Conservation (phyloP, 2,888 invertebrate genomes). For the Blastobasis lacticolella region DNA sequence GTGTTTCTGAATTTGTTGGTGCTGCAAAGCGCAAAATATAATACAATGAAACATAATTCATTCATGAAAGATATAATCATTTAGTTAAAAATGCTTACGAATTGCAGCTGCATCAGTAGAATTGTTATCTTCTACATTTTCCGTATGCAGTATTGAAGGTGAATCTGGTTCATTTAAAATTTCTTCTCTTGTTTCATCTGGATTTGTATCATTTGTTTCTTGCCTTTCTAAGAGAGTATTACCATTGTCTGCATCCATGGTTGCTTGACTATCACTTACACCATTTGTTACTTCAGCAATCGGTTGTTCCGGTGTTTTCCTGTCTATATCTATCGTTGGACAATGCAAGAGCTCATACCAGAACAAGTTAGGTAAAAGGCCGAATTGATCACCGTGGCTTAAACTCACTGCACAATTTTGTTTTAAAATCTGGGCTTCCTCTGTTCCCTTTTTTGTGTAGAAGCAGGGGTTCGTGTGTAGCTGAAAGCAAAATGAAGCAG, state of each 20-base stretch:
- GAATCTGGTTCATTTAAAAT: conserved; percentile 1
- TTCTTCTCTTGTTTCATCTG: conserved; percentile 14
- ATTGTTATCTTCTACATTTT: too few species aligned
- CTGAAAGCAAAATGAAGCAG: conserved; percentile 34
- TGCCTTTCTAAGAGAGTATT: not conserved
- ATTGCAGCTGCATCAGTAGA: too few species aligned
- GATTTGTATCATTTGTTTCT: conserved; percentile 9
- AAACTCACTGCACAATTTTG: conserved; percentile 40
- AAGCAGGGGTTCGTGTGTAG: conserved; percentile 73
- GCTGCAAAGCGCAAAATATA: not conserved
- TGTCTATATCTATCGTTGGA: conserved; percentile 3
- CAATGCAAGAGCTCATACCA: conserved; percentile 61
- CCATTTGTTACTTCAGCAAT: not conserved
- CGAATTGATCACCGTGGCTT: conserved; percentile 65
- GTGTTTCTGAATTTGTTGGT: not conserved
- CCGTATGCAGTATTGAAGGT: not conserved
- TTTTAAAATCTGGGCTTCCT: conserved; percentile 38
- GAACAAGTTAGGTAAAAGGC: conserved; percentile 59
- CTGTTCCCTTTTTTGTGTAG: conserved; percentile 35
- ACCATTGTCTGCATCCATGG: not conserved
- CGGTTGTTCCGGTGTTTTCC: conserved; percentile 3
- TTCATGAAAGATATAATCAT: too few species aligned
- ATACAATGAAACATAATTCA: too few species aligned
- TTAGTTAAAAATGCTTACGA: too few species aligned
- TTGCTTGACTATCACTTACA: conserved; percentile 4